A percentile compares a stretch with the other conserved stretches of the same genome.
phyloP scores from a whole-genome alignment of 35 echinoderm and acorn worm species.

The Lytechinus variegatus region DNA sequence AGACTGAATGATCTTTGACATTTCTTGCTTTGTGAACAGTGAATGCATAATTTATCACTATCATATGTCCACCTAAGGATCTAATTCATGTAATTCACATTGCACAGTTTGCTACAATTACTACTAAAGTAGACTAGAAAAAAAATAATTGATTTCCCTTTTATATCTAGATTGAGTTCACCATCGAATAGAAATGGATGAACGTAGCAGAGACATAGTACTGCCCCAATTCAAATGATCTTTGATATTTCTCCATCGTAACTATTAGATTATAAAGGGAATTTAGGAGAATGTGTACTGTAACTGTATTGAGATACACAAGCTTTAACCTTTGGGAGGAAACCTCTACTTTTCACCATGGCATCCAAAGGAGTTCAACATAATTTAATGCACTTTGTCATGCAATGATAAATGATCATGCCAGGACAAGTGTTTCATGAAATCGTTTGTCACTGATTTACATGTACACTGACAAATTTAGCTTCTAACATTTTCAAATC shows the following conservation, averaged over 20 bases:
- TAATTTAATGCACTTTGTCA: background rate
- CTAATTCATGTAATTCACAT: background rate
- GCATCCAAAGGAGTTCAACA: background rate
- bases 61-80: too few relatives aligned
- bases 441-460: too few relatives aligned
- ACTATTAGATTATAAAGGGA: conserved; percentile 6
- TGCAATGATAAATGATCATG: background rate
- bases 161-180: background rate
- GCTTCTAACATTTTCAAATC: too few relatives aligned
- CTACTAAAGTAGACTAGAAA: background rate
- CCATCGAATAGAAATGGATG: background rate
- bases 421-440: too few relatives aligned
- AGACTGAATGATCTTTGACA: background rate
- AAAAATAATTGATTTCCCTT: background rate
- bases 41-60: too few relatives aligned
- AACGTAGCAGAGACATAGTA: background rate
- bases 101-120: background rate
- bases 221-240: background rate
- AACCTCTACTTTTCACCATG: background rate
- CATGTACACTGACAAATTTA: too few relatives aligned
- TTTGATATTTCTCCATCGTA: background rate
- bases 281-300: background rate
- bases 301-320: background rate
- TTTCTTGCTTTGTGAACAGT: background rate
- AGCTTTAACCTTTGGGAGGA: background rate